Conservation (phyloP, 2,888 invertebrate species). For the Anorthoa munda region DNA sequence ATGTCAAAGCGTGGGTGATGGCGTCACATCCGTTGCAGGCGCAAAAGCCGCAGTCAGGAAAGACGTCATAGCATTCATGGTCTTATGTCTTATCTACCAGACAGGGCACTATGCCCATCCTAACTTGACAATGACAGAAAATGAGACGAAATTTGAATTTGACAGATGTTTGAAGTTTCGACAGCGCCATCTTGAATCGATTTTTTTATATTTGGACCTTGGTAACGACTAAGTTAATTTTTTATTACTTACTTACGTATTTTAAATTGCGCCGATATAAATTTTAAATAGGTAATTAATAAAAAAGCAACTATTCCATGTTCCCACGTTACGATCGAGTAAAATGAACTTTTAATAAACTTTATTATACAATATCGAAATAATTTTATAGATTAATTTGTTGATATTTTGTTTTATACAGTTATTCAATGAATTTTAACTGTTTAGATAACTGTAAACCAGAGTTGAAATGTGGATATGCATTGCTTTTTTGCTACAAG, state of each 20-base stretch:
- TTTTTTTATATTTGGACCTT: neutral
- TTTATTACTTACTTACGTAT: neutral
- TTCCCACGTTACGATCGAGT: conserved; percentile 36
- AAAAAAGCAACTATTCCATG: conserved; percentile 2
- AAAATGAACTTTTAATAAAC: neutral
- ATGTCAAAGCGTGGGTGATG: conserved; percentile 64
- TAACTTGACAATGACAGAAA: neutral
- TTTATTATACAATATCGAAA: neutral
- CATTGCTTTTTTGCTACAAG: neutral
- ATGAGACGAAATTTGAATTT: neutral
- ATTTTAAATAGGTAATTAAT: too few relatives aligned
- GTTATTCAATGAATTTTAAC: conserved; percentile 15
- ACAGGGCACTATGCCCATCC: neutral
- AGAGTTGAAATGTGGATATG: conserved; percentile 15
- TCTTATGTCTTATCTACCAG: conserved; percentile 5
- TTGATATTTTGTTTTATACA: conserved; percentile 9
- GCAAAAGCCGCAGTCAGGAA: conserved; percentile 41
- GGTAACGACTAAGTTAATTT: neutral
- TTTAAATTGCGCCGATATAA: neutral
- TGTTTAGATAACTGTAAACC: neutral
- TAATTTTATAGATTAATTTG: conserved; percentile 13
- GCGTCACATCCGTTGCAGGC: conserved; percentile 60
- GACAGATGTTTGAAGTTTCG: neutral
- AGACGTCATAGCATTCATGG: conserved; percentile 46
- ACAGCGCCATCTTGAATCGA: neutral